Evolutionary conservation across 2,888 invertebrate species (phyloP).

Genomic region (Lissonota sp.): DNA sequence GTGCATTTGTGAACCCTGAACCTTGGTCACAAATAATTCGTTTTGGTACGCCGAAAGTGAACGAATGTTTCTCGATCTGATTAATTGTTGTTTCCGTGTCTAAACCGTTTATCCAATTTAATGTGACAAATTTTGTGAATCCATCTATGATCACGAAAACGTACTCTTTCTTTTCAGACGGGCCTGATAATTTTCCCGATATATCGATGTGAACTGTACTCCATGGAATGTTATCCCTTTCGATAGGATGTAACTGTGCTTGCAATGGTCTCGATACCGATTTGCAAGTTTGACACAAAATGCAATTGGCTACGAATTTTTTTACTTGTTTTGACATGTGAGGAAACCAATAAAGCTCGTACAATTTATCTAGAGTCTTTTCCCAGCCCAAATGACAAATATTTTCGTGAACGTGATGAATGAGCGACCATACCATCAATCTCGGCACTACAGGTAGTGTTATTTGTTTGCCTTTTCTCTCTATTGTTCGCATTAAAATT

Average conservation of each 20-base stretch:
- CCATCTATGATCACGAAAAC: conserved; percentile 70
- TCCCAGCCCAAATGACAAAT: conserved; percentile 54
- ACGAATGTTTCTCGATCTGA: conserved; percentile 20
- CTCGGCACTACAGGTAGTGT: too few relatives aligned
- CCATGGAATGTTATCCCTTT: conserved; percentile 70
- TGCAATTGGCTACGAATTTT: conserved; percentile 76
- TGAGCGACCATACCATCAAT: conserved; percentile 52
- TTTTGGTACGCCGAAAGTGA: conserved; percentile 19
- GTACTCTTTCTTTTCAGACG: conserved; percentile 71
- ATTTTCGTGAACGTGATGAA: conserved; percentile 57
- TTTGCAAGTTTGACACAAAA: conserved; percentile 75
- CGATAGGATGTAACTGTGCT: conserved; percentile 74
- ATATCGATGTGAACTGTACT: conserved; percentile 74
- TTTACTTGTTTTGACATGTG: conserved; percentile 73
- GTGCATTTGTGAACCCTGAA: conserved; percentile 10
- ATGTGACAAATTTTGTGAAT: conserved; percentile 69
- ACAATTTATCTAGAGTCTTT: too few relatives aligned
- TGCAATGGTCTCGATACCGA: conserved; percentile 70
- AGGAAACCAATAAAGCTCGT: conserved; percentile 75
- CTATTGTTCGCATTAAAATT: conserved; percentile 49
- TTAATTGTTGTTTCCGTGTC: conserved; percentile 7
- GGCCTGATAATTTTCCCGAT: conserved; percentile 67
- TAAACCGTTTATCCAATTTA: conserved; percentile 49
- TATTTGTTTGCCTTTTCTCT: too few relatives aligned
- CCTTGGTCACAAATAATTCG: conserved; percentile 30